A percentile compares a stretch with the other conserved stretches of the same genome.
phyloP scores from a whole-genome alignment of 2,888 invertebrate genomes.

The Branchellion lobata region DNA sequence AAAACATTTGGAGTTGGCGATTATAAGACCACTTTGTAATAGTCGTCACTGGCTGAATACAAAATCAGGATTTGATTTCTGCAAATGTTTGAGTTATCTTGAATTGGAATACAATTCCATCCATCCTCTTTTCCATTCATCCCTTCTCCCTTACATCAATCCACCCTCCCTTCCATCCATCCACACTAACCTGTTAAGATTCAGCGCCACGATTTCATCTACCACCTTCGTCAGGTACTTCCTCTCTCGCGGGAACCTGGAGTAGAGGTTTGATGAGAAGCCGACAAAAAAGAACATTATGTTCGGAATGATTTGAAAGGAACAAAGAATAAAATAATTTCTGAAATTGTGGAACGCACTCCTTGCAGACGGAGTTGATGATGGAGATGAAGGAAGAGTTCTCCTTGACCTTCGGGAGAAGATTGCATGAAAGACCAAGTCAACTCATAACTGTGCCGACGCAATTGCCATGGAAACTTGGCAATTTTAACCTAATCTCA shows the following conservation, averaged over 20 bases:
- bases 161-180: too few species aligned
- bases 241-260: background rate
- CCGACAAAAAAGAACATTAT: too few species aligned
- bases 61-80: slow-evolving; percentile 8
- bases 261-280: too few species aligned
- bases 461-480: background rate
- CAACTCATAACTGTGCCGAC: too few species aligned
- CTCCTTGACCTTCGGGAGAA: background rate
- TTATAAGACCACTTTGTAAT: slow-evolving; percentile 6
- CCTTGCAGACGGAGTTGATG: background rate
- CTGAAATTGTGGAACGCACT: background rate
- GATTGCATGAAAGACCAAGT: background rate
- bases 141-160: too few species aligned
- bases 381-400: background rate
- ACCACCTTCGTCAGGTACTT: background rate
- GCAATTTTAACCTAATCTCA: background rate
- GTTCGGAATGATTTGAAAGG: too few species aligned
- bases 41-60: slow-evolving; percentile 3
- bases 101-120: too few species aligned
- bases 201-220: background rate
- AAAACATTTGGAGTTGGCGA: too few species aligned
- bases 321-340: too few species aligned
- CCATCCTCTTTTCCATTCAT: too few species aligned
- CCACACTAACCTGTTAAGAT: background rate
- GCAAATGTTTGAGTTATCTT: background rate